phyloP scores from a whole-genome alignment of 2,888 invertebrate species.

The Bibio marci region DNA sequence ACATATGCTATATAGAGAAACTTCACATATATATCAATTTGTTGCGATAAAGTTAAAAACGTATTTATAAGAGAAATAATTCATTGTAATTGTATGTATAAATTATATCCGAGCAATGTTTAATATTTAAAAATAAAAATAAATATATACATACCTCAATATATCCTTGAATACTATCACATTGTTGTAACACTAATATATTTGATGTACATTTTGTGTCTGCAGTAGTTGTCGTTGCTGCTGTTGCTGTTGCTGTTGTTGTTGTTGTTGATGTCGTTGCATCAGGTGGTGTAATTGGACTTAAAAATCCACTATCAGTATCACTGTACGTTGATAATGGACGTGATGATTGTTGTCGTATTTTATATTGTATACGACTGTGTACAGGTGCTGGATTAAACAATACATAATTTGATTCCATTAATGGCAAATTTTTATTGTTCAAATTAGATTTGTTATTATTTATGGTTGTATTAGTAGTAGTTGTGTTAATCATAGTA shows the following conservation, averaged over 20 bases:
- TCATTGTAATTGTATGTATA: too few species aligned
- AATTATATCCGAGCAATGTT: too few species aligned
- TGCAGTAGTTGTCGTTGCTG: conserved; percentile 13
- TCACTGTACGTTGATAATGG: conserved; percentile 35
- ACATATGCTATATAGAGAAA: too few species aligned
- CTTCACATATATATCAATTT: too few species aligned
- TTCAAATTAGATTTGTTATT: too few species aligned
- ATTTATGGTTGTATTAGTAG: too few species aligned
- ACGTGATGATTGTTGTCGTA: conserved; percentile 24
- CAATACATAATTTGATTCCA: conserved; percentile 26
- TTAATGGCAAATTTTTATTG: conserved; percentile 25
- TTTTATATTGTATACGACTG: conserved; percentile 26
- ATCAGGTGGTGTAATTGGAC: conserved; percentile 43
- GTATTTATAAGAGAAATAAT: too few species aligned
- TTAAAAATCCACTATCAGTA: conserved; percentile 45
- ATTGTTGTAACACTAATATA: conserved; percentile 26
- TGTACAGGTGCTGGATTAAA: conserved; percentile 28
- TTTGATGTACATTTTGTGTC: conserved; percentile 15
- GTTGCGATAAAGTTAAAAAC: too few species aligned
- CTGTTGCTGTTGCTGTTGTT: conserved; percentile 36
- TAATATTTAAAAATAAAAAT: too few species aligned
- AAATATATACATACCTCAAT: too few species aligned
- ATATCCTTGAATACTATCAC: conserved; percentile 28
- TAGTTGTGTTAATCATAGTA: too few species aligned
- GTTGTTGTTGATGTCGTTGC: background rate